These are phyloP conservation scores for Loxodonta africana DNA, from an alignment of 2,113 vertebrate genomes.

Conservation along the genomic window DNA sequence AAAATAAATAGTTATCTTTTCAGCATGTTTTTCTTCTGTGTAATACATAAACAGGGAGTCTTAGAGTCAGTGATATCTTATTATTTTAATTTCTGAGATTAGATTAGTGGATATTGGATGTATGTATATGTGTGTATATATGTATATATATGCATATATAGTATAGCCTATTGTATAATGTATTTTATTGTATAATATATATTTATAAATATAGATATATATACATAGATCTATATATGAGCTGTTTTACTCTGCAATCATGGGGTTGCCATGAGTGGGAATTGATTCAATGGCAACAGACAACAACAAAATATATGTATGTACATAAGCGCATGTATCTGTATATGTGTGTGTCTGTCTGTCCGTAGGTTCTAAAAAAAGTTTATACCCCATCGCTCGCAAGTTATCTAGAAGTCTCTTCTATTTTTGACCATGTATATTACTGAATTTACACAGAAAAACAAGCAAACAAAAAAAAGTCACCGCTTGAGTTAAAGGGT, in stretches of 20 bases:
- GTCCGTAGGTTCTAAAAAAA: neutral
- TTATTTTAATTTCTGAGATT: constrained; percentile 40
- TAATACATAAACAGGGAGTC: neutral
- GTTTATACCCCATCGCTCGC: neutral
- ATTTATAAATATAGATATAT: too few relatives aligned
- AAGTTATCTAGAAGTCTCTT: neutral
- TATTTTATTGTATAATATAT: too few relatives aligned
- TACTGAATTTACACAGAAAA: neutral
- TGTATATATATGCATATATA: too few relatives aligned
- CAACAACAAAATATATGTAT: too few relatives aligned
- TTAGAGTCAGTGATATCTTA: neutral
- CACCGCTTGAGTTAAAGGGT: neutral
- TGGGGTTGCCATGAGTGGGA: too few relatives aligned
- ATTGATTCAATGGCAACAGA: too few relatives aligned
- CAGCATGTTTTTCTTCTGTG: neutral
- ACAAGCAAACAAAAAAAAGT: neutral
- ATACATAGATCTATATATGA: too few relatives aligned
- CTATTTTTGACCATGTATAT: neutral
- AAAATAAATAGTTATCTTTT: neutral
- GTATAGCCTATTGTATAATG: too few relatives aligned
- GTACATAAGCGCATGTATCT: too few relatives aligned
- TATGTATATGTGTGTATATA: too few relatives aligned
- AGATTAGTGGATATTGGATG: neutral
- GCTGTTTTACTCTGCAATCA: too few relatives aligned
- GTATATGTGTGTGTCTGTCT: neutral